Evolutionary conservation across 1,140 invertebrate species (phyloP), one percentile per base, ranked within the genome.

Genomic region (Tetraneura akinire): DNA sequence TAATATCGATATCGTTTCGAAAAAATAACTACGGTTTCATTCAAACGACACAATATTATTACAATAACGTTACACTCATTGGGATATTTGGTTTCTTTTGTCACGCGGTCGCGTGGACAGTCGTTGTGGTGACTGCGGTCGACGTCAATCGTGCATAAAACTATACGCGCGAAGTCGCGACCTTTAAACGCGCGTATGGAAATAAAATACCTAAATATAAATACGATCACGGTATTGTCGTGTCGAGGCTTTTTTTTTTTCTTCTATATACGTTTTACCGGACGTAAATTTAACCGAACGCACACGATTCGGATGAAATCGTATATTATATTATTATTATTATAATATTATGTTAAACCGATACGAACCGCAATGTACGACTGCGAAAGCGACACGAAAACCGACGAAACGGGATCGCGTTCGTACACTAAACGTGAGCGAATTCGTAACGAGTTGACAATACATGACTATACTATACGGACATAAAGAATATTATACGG

Each of bases 271-370:
- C n/a, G n/a, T n/a, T n/a, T n/a, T n/a, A n/a, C n/a, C 32, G 32
- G 32, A 37, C 32, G 8, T 8, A 37, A 42, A 64, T 21, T 18
- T 37, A n/a, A 32, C 3, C 18, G n/a, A 64, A 29, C 18, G 32
- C 32, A 64, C 32, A 26, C 62, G 32, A 37, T 37, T 37, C 8
- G 32, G 32, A 37, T 8, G 32, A 37, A 37, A 37, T 64, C 18
- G 18, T 64, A 21, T 32, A n/a, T 64, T 64, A n/a, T n/a, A 29
- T 32, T 16, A 1, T 9, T 62, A 62, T 10, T 1, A 14, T 1
- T 26, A 18, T 62, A 37, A 32, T 18, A 32, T 21, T 68, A 68
- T 68, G 64, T 68, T 45, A 68, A 68, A 45, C n/a, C 21, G 26
- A 18, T 18, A 57, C 45, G 60, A 14, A n/a, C n/a, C 45, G 10